Conservation (phyloP, 1,140 invertebrate species). For the Trachelipus rathkii region DNA sequence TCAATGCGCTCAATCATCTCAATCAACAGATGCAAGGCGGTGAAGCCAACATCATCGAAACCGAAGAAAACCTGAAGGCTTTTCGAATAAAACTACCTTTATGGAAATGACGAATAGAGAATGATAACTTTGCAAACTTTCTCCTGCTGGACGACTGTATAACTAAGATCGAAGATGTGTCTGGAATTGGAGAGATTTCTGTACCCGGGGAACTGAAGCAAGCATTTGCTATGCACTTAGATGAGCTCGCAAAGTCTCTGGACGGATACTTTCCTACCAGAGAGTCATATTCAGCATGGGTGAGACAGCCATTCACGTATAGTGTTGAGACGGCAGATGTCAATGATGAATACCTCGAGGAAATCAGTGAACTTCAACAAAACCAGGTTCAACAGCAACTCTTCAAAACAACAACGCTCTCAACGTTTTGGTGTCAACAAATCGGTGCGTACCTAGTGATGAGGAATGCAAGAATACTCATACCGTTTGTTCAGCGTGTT, state of each 20-base stretch:
- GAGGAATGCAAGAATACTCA: conserved; percentile 17
- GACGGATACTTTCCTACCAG: conserved; percentile 10
- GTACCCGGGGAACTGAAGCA: conserved; percentile 32
- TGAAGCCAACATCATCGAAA: conserved; percentile 34
- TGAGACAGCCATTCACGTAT: background rate
- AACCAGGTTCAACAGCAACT: no score
- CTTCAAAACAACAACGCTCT: conserved; percentile 17
- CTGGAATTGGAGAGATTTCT: conserved; percentile 34
- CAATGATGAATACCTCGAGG: no score
- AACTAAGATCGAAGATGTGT: conserved; percentile 8
- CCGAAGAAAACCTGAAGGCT: conserved; percentile 33
- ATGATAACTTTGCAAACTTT: no score
- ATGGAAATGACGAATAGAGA: conserved; percentile 8
- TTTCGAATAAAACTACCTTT: no score
- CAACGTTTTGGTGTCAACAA: conserved; percentile 18
- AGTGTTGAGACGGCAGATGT: no score
- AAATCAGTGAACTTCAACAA: no score
- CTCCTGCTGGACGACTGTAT: no score
- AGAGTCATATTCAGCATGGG: no score
- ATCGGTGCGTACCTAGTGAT: conserved; percentile 22
- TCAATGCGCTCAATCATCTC: no score
- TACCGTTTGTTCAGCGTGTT: conserved; percentile 6
- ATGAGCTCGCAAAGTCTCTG: conserved; percentile 28
- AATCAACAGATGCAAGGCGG: conserved; percentile 25
- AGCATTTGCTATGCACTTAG: conserved; percentile 30